phyloP scores from a whole-genome alignment of 2,113 vertebrate species.

The Triplophysa siluroides region DNA sequence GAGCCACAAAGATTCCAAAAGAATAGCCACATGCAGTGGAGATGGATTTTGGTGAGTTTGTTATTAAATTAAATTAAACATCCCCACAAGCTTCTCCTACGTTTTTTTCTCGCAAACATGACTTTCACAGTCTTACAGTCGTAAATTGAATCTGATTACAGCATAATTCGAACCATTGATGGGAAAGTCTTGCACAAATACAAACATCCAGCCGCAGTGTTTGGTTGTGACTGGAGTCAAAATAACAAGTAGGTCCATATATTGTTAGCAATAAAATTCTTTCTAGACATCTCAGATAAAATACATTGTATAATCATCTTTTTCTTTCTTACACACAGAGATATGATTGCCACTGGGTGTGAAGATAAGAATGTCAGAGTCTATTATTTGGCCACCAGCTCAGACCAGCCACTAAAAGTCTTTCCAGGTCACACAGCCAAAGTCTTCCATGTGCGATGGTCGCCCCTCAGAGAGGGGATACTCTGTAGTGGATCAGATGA shows the following conservation, averaged over 20 bases:
- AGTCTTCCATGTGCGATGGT: constrained; percentile 97
- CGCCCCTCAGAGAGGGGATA: constrained; percentile 93
- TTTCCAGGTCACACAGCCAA: constrained; percentile 93
- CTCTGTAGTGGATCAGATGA: constrained; percentile 98
- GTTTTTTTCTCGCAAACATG: background rate
- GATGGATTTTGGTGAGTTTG: constrained; percentile 93
- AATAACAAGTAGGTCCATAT: constrained; percentile 90
- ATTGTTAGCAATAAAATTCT: background rate
- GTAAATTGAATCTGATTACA: constrained; percentile 68
- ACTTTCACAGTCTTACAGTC: background rate
- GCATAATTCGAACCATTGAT: constrained; percentile 91
- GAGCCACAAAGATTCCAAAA: constrained; percentile 99
- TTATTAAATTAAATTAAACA: background rate
- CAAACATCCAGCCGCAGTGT: constrained; percentile 94
- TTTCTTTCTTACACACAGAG: constrained; percentile 69
- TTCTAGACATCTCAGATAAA: background rate
- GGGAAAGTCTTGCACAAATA: constrained; percentile 94
- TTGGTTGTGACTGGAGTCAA: constrained; percentile 98
- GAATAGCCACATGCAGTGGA: constrained; percentile 93
- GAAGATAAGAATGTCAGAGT: constrained; percentile 96
- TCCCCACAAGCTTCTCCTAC: too few relatives aligned
- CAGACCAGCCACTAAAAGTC: constrained; percentile 93
- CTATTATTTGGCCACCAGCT: constrained; percentile 96
- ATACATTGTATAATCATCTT: background rate
- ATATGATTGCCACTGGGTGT: constrained; percentile 98